Base-by-base conservation (phyloP, 2,888 invertebrate genomes). In the Phyto melanocephala region DNA sequence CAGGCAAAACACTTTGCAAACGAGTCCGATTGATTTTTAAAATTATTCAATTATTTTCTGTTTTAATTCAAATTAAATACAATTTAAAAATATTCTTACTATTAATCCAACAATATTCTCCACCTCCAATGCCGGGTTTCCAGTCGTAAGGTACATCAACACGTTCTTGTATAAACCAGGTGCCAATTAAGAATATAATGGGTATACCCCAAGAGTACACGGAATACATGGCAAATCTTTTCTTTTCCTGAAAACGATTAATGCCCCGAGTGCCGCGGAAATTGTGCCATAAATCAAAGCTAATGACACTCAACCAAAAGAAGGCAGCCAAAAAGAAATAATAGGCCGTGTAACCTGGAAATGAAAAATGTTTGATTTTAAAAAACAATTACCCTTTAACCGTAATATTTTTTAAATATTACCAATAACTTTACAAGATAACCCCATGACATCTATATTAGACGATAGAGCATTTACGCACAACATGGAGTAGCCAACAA, bases 281-380 rank as follows among this genome's bases (percentile, higher is more conserved):
- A 72, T 90, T 90, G 92, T 95, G 94, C 95, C 95, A 96, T 87
- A 96, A 94, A 89, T 97, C 96, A 89, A 96, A 95, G 90, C 96
- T 96, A 93, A 96, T 96, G 22, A 96, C 94, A 88, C 95, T 96
- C 87, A 96, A 92, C 96, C 96, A 97, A 89, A 96, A 95, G 92
- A 96, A 96, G 86, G 95, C 95, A 13, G 95, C 93, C 91, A 96
- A 93, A 90, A 96, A 95, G 85, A 94, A 94, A 91, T 94, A 96
- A 90, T 96, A 94, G 58, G 95, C 93, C 86, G 94, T 92, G 91
- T 94, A 95, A 47, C 94, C 96, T 86, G 50, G 0, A 67, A 37
- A 37, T 6, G 7, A 79, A 74, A 56, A 81, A 11, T 17, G 13
- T 3, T 15, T 13, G 37, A 20, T 15, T 5, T n/a, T n/a, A n/a